Evolutionary conservation across 2,797 vertebrate genomes (phyloP).

Genomic region (Sebastes itinus): DNA sequence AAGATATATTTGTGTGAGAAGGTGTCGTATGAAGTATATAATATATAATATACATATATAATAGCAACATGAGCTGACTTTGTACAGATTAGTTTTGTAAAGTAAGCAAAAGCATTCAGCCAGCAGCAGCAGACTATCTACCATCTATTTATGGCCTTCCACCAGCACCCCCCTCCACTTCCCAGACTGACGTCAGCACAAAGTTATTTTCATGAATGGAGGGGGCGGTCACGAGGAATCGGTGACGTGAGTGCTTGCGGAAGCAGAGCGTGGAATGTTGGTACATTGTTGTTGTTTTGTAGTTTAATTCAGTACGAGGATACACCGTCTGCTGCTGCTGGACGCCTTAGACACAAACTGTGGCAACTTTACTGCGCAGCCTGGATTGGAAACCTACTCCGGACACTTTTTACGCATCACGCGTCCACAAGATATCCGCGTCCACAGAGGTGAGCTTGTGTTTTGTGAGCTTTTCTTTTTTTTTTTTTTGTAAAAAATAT

Average conservation of each 20-base stretch:
- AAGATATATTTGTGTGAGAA: no score
- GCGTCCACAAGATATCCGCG: slow-evolving; percentile 59
- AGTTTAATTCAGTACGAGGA: slow-evolving; percentile 80
- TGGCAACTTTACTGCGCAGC: slow-evolving; percentile 40
- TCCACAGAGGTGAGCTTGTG: slow-evolving; percentile 78
- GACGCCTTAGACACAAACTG: slow-evolving; percentile 42
- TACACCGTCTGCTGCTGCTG: slow-evolving; percentile 46
- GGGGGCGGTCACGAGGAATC: slow-evolving; percentile 87
- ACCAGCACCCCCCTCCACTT: slow-evolving; percentile 28
- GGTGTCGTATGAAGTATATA: no score
- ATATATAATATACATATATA: no score
- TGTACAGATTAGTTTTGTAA: slow-evolving; percentile 62
- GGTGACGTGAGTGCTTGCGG: slow-evolving; percentile 87
- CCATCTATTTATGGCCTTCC: slow-evolving; percentile 82
- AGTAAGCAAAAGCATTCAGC: slow-evolving; percentile 72
- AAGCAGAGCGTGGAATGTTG: slow-evolving; percentile 88
- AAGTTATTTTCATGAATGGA: slow-evolving; percentile 93
- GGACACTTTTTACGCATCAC: slow-evolving; percentile 58
- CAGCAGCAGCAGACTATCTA: slow-evolving; percentile 67
- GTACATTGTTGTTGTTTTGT: slow-evolving; percentile 90
- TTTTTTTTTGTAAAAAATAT: slow-evolving; percentile 28
- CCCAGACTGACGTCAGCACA: slow-evolving; percentile 85
- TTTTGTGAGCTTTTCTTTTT: neutral
- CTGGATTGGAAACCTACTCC: slow-evolving; percentile 30
- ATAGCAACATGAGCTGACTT: slow-evolving; percentile 23